Percentiles rank a stretch among this genome's conserved stretches.
These are phyloP conservation scores for Toxotes lorentzi DNA, from an alignment of 2,797 vertebrate genomes.

Conservation along the genomic window DNA sequence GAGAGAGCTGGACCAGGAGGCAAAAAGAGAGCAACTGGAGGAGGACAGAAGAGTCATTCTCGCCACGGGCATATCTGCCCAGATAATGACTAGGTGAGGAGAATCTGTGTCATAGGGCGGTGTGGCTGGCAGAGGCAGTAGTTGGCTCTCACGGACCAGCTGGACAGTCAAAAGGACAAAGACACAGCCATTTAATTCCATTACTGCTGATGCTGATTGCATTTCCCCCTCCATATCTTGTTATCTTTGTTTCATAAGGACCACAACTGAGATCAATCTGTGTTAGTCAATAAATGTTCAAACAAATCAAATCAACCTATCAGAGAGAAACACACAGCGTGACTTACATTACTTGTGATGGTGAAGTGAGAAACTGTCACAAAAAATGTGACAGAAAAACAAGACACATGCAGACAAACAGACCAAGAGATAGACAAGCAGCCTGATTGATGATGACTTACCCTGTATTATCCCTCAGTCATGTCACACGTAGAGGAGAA, in stretches of 20 bases:
- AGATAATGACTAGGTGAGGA: constrained; percentile 58
- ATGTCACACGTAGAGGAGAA: constrained; percentile 35
- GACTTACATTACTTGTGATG: constrained; percentile 5
- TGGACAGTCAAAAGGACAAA: constrained; percentile 50
- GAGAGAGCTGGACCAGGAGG: not conserved
- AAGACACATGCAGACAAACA: constrained; percentile 16
- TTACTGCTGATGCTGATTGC: not conserved
- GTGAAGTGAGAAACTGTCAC: constrained; percentile 9
- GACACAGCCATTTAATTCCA: constrained; percentile 10
- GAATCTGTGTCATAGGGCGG: constrained; percentile 46
- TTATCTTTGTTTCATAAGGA: not conserved
- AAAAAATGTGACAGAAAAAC: constrained; percentile 14
- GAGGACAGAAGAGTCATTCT: constrained; percentile 36
- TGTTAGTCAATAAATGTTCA: not conserved
- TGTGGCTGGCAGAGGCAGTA: constrained; percentile 18
- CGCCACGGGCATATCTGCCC: constrained; percentile 30
- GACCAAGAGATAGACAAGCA: constrained; percentile 18
- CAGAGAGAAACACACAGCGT: constrained; percentile 11
- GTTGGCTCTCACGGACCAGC: constrained; percentile 46
- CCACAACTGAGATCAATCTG: not conserved
- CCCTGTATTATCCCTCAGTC: constrained; percentile 28
- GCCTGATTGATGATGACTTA: constrained; percentile 40
- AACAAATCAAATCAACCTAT: not conserved
- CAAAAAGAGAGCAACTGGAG: constrained; percentile 19
- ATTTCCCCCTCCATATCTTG: not conserved